Conservation (phyloP, 1,140 invertebrate genomes). For the Diuraphis noxia region DNA sequence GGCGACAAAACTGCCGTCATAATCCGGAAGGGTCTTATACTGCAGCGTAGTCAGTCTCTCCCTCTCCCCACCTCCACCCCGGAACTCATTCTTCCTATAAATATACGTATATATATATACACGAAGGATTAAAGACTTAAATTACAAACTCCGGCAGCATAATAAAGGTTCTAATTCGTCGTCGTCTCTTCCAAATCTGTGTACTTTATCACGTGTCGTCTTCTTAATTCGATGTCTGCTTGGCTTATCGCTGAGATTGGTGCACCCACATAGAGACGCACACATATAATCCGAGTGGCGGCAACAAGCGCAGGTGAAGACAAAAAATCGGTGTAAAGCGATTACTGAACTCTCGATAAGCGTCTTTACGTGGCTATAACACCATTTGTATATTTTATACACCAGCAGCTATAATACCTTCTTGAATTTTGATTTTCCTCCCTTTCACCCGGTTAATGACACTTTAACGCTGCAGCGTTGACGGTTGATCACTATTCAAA, state of each 20-base stretch:
- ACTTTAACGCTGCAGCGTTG: neutral
- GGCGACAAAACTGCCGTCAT: slow-evolving; percentile 48
- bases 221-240: slow-evolving; percentile 53
- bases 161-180: slow-evolving; percentile 53
- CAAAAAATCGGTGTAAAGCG: slow-evolving; percentile 27
- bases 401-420: too few species aligned
- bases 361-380: slow-evolving; percentile 7
- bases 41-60: neutral
- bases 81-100: neutral
- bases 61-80: neutral
- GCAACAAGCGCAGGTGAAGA: neutral
- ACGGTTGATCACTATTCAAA: neutral
- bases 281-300: neutral
- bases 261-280: neutral
- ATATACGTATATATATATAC: neutral
- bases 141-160: slow-evolving; percentile 49
- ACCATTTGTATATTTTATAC: neutral
- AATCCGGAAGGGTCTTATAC: slow-evolving; percentile 48
- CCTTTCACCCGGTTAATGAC: neutral
- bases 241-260: slow-evolving; percentile 36
- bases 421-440: neutral
- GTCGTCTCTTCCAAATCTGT: slow-evolving; percentile 51
- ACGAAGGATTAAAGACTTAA: slow-evolving; percentile 50
- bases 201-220: slow-evolving; percentile 52
- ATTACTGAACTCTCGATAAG: slow-evolving; percentile 50